Percentiles rank a stretch among this genome's conserved stretches.
Evolutionary conservation across 2,888 invertebrate genomes (phyloP).

Genomic region (Encarsia formosa): DNA sequence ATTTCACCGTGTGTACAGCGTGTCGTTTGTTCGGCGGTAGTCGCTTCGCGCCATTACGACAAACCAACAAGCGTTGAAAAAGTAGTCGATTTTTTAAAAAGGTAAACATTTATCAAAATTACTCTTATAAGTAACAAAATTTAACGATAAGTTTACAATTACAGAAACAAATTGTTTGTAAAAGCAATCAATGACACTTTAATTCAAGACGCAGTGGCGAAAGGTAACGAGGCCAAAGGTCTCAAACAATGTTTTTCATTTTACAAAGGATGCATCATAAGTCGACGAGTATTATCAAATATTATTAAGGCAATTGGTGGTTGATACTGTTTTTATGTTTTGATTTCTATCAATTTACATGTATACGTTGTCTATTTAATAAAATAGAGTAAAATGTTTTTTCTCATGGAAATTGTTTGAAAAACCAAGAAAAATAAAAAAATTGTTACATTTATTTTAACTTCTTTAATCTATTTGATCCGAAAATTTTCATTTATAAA

Average conservation of each 20-base stretch:
- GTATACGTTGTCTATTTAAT: too few relatives aligned
- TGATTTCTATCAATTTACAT: too few relatives aligned
- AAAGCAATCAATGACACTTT: conserved; percentile 54
- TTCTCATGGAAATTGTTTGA: too few relatives aligned
- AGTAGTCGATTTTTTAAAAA: conserved; percentile 49
- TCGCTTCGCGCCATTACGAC: conserved; percentile 35
- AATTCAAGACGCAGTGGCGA: conserved; percentile 53
- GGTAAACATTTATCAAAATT: conserved; percentile 35
- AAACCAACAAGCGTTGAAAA: conserved; percentile 46
- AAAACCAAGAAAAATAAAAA: too few relatives aligned
- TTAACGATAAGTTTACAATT: background rate
- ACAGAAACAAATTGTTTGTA: conserved; percentile 52
- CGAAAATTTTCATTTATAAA: too few relatives aligned
- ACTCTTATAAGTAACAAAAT: background rate
- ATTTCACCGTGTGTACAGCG: conserved; percentile 47
- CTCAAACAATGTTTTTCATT: conserved; percentile 48
- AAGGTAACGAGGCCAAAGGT: conserved; percentile 46
- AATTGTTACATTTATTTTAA: too few relatives aligned
- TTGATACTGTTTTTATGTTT: too few relatives aligned
- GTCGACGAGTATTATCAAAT: conserved; percentile 34
- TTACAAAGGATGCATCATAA: conserved; percentile 50
- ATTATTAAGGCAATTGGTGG: conserved; percentile 34
- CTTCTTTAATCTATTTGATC: too few relatives aligned
- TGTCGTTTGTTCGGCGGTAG: conserved; percentile 44
- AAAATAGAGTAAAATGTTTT: too few relatives aligned